These are phyloP conservation scores for Oceanodroma leucorhoa DNA, from an alignment of 2,797 vertebrate genomes.

Conservation along the genomic window DNA sequence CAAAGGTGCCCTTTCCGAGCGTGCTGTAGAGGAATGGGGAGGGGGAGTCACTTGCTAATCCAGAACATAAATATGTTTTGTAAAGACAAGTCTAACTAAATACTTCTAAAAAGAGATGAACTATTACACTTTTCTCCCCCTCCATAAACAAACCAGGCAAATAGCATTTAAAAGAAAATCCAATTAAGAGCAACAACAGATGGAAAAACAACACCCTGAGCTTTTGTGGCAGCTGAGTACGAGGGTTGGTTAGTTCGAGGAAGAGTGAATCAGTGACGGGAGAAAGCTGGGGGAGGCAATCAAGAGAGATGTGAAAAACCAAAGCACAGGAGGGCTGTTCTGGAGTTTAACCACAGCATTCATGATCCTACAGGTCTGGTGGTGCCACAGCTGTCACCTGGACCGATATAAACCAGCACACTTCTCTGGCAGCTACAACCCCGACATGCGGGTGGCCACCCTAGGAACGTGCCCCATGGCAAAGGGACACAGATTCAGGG, in stretches of 20 bases:
- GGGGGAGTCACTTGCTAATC: background rate
- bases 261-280: background rate
- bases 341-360: background rate
- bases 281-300: background rate
- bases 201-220: background rate
- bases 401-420: fast-evolving
- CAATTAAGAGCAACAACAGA: background rate
- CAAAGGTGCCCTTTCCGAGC: fast-evolving
- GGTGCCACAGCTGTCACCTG: background rate
- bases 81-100: background rate
- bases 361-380: fast-evolving
- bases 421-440: background rate
- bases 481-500: background rate
- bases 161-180: background rate
- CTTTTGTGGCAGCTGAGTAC: fast-evolving
- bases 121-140: background rate
- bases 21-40: background rate
- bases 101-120: background rate
- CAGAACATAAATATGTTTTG: background rate
- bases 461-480: fast-evolving
- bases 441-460: fast-evolving
- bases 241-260: background rate
- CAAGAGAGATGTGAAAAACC: background rate
- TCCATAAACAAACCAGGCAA: background rate
- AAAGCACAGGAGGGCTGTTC: background rate